Evolutionary conservation across 2,888 invertebrate species (phyloP), one percentile per base, ranked within the genome.

Genomic region (Andricus curvator): DNA sequence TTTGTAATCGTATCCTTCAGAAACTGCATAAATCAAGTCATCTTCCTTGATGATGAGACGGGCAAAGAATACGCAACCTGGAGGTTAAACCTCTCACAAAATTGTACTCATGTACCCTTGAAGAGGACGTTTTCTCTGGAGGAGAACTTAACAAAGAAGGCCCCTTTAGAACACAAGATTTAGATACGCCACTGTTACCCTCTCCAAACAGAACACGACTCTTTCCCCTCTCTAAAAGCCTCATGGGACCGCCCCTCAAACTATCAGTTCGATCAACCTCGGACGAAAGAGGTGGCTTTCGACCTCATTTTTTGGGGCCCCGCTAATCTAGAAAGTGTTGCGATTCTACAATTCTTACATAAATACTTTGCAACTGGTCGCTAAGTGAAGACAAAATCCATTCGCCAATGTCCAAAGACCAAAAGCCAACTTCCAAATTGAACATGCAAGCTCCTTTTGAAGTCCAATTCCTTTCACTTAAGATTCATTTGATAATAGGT

Each of bases 111-210:
- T 25, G 15, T 64, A 25, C 6, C 17, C 64, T 17, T 25, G 64
- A 64, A 64, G 64, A 64, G 8, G 64, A 15, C 2, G 6, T 3
- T 15, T 64, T 25, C 29, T 11, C 13, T 48, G 13, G 15, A 20
- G 20, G 15, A 20, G 11, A 51, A 74, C 13, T 13, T 74, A 56
- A 51, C 29, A 25, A 29, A 74, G 33, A 56, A 33, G 33, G 56
- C 56, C 56, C 56, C 74, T 74, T 20, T 60, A 33, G 33, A 20
- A 37, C 37, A 33, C 56, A 56, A 74, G 56, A 56, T 37, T 74
- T 74, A 74, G 74, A n/a, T 74, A 74, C 74, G 74, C 56, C 29
- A 74, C 74, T 74, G 74, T 74, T 56, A 51, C 74, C 74, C 56
- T 60, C 56, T 74, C n/a, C 33, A 74, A 9, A 37, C 56, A 29